A percentile compares a stretch with the other conserved stretches of the same genome.
phyloP scores from a whole-genome alignment of 2,888 invertebrate genomes.

The Mythimna pallens region DNA sequence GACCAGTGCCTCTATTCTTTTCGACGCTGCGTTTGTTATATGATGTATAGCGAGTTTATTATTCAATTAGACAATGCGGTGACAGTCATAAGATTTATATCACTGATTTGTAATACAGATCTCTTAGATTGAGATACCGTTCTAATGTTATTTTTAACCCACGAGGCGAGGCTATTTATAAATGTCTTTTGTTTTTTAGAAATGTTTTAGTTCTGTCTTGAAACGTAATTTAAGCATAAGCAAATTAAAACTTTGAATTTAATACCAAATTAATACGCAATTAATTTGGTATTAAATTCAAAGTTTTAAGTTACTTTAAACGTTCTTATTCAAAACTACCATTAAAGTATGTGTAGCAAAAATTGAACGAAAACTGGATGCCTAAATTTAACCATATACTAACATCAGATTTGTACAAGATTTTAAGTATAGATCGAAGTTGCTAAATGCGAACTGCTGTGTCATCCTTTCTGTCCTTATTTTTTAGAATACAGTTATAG shows the following conservation, averaged over 20 bases:
- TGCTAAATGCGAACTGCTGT: constrained; percentile 25
- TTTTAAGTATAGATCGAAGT: constrained; percentile 14
- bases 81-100: constrained; percentile 61
- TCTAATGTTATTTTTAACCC: constrained; percentile 29
- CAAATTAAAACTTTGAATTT: too few relatives aligned
- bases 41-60: constrained; percentile 69
- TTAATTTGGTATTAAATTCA: constrained; percentile 22
- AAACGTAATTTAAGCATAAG: background rate
- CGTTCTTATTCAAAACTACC: constrained; percentile 38
- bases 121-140: constrained; percentile 36
- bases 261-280: too few relatives aligned
- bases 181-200: background rate
- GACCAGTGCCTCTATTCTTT: constrained; percentile 69
- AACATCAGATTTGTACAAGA: constrained; percentile 37
- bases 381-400: constrained; percentile 49
- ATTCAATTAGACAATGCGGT: constrained; percentile 71
- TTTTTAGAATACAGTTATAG: background rate
- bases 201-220: background rate
- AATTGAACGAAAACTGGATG: constrained; percentile 45
- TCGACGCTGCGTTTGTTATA: constrained; percentile 63
- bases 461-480: constrained; percentile 9
- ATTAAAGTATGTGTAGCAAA: constrained; percentile 47
- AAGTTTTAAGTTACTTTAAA: constrained; percentile 39
- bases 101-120: constrained; percentile 54
- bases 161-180: too few relatives aligned